Conservation (phyloP, 1,140 invertebrate genomes). For the Lepidurus couesii region DNA sequence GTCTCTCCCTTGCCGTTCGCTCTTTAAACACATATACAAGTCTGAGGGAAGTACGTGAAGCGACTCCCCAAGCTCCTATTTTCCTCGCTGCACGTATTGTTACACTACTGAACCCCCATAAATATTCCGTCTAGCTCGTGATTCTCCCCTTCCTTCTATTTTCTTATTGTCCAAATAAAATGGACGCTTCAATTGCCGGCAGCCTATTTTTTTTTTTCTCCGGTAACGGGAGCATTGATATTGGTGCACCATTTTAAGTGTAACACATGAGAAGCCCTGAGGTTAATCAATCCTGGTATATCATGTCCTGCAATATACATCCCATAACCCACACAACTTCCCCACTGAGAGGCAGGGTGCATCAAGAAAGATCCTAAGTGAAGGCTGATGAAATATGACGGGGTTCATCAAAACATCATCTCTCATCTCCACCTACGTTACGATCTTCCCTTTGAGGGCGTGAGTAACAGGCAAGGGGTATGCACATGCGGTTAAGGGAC, state of each 20-base stretch:
- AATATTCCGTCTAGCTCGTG: neutral
- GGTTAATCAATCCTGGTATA: neutral
- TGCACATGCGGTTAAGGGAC: too few relatives aligned
- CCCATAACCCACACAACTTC: neutral
- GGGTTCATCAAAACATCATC: neutral
- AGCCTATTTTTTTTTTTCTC: neutral
- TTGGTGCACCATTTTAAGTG: neutral
- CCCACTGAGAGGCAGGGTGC: neutral
- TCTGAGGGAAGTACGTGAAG: neutral
- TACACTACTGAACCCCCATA: neutral
- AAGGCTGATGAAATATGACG: neutral
- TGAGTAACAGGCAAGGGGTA: neutral
- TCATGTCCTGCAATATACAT: neutral
- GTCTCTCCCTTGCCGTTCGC: neutral
- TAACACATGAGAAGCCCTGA: neutral
- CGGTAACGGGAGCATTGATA: neutral
- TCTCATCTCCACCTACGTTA: neutral
- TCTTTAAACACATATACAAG: neutral
- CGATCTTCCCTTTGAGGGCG: neutral
- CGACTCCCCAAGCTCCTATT: slow-evolving; percentile 12
- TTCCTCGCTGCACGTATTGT: neutral
- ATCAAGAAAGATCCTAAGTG: neutral
- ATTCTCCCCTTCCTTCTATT: neutral
- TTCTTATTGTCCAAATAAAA: neutral
- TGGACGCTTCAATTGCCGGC: neutral